These are phyloP conservation scores for Theocolax elegans DNA, from an alignment of 1,140 invertebrate genomes.

Conservation along the genomic window DNA sequence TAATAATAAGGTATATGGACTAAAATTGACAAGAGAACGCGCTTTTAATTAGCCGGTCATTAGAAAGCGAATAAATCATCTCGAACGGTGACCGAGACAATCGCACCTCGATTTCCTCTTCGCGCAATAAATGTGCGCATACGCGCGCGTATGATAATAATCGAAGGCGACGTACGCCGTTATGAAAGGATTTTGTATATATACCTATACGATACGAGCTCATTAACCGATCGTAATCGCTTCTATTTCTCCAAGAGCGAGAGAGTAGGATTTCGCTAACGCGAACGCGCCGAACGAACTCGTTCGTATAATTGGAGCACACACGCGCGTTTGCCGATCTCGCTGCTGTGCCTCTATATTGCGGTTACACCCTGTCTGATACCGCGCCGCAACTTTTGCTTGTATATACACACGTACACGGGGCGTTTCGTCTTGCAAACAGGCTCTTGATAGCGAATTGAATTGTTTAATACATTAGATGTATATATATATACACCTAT, in stretches of 20 bases:
- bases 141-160: constrained; percentile 8
- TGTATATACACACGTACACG: no score
- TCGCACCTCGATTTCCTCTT: not conserved
- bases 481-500: no score
- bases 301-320: not conserved
- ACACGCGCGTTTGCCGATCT: not conserved
- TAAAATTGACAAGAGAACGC: no score
- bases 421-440: no score
- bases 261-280: constrained; percentile 1
- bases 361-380: no score
- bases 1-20: not conserved
- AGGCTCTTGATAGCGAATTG: no score
- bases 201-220: not conserved
- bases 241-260: not conserved
- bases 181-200: not conserved
- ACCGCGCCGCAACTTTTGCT: no score
- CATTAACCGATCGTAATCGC: constrained; percentile 17
- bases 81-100: not conserved
- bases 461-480: no score
- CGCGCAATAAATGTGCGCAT: no score
- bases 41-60: constrained; percentile 29
- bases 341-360: not conserved
- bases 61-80: constrained; percentile 40
- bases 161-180: not conserved
- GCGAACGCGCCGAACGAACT: not conserved